Conservation (phyloP, 2,888 invertebrate species). For the Drosophila nr. fundita region DNA sequence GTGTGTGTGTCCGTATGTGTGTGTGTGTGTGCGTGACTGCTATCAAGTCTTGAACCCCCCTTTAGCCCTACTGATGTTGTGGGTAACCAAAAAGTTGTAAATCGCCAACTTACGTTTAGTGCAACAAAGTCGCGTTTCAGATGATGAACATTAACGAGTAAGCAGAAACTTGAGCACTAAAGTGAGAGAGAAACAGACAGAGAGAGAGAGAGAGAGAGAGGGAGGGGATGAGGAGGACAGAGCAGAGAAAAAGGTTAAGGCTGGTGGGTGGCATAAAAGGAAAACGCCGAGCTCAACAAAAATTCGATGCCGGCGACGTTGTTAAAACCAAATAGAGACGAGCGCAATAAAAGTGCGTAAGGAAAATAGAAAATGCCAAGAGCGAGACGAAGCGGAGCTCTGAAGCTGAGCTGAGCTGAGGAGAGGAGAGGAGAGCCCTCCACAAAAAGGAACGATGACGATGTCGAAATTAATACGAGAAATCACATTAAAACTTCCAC, state of each 20-base stretch:
- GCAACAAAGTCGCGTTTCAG: conserved; percentile 73
- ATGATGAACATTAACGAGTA: conserved; percentile 63
- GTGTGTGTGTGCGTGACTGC: conserved; percentile 9
- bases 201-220: neutral
- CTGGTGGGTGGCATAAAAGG: conserved; percentile 15
- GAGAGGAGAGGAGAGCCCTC: neutral
- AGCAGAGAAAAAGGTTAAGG: conserved; percentile 50
- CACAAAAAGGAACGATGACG: conserved; percentile 66
- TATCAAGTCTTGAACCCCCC: conserved; percentile 10
- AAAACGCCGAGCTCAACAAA: conserved; percentile 69
- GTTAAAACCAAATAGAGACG: conserved; percentile 72
- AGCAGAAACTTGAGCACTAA: conserved; percentile 41
- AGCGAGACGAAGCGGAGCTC: neutral
- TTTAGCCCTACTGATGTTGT: conserved; percentile 19
- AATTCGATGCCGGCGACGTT: conserved; percentile 71
- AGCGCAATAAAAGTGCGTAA: conserved; percentile 76
- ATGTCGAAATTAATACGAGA: conserved; percentile 78
- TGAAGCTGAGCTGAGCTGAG: neutral
- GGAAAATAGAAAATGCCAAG: conserved; percentile 64
- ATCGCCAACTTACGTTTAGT: conserved; percentile 68
- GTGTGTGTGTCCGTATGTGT: conserved; percentile 9
- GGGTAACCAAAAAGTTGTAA: conserved; percentile 67
- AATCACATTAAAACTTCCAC: conserved; percentile 77
- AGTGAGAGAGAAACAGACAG: neutral
- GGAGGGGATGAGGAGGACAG: neutral